Evolutionary conservation across 2,888 invertebrate species (phyloP), one percentile per base, ranked within the genome.

Genomic region (Habroteleia sp.): DNA sequence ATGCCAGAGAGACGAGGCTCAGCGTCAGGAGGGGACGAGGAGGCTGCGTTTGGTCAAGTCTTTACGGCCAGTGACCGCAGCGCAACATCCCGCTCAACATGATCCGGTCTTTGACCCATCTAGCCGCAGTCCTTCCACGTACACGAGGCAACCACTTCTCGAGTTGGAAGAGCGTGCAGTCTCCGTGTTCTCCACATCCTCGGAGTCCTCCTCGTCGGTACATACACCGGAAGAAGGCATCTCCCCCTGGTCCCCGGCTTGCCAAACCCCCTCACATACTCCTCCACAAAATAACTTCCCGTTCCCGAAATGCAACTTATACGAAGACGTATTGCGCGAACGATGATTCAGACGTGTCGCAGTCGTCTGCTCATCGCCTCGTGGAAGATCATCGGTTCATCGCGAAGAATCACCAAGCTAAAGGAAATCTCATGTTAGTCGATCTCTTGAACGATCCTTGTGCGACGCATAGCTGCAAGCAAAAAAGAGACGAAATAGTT

Each of bases 71-170:
- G 0, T 3, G 35, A 23, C 25, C 29, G 14, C 44, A 44, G 16
- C 42, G 44, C 52, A 27, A 10, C 52, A 62, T 37, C 46, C 37
- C 35, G 31, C 54, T 39, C 46, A 48, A 33, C 52, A 42, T 27
- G n/a, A 3, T 10, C 23, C 37, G 35, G 10, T 44, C 33, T 66
- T 11, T 1, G 25, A 63, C 7, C 41, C 71, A 60, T 76, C 81
- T 87, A 88, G 79, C 88, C 88, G 82, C 87, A 88, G 81, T 88
- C 88, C 82, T 87, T 88, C 87, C 87, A 88, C 77, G 84, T 78
- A 78, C 81, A 82, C 68, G 82, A 77, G 31, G 62, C 42, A 52
- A 56, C 68, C 69, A 44, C 63, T 20, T 60, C 46, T 48, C 48
- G 68, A 60, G 35, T 48, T 20, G 23, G 37, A 62, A 46, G 46